Evolutionary conservation across 1,140 invertebrate species (phyloP).

Genomic region (Odontomachus brunneus): DNA sequence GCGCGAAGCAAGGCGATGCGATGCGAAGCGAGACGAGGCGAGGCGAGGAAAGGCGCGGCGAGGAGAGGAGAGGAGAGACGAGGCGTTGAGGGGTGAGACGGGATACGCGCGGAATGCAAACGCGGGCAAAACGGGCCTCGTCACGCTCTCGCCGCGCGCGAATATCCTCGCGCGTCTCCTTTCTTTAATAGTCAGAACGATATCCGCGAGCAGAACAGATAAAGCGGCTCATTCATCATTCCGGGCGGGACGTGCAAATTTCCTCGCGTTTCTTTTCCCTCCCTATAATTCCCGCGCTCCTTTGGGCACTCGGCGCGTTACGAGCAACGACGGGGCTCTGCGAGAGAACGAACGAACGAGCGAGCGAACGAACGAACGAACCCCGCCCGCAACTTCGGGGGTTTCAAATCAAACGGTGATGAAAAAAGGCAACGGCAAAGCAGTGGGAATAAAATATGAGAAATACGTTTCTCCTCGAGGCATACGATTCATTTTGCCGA

Average conservation of each 20-base stretch:
- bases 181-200: constrained; percentile 37
- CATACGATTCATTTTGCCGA: constrained; percentile 58
- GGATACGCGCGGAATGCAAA: constrained; percentile 42
- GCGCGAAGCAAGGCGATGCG: neutral
- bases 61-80: neutral
- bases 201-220: constrained; percentile 46
- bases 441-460: constrained; percentile 69
- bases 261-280: constrained; percentile 54
- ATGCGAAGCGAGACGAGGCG: neutral
- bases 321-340: constrained; percentile 33
- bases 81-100: neutral
- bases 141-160: constrained; percentile 15
- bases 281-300: constrained; percentile 42
- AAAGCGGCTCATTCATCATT: constrained; percentile 62
- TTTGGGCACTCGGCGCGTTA: constrained; percentile 32
- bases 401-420: constrained; percentile 62
- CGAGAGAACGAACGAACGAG: neutral
- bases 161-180: constrained; percentile 41
- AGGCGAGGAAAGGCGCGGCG: too few species aligned
- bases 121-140: neutral
- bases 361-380: too few species aligned
- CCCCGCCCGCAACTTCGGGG: constrained; percentile 13
- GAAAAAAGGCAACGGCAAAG: constrained; percentile 58
- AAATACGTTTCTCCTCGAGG: constrained; percentile 63
- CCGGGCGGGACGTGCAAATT: constrained; percentile 56